phyloP scores from a whole-genome alignment of 2,888 invertebrate species.

The Melinopterus prodromus region DNA sequence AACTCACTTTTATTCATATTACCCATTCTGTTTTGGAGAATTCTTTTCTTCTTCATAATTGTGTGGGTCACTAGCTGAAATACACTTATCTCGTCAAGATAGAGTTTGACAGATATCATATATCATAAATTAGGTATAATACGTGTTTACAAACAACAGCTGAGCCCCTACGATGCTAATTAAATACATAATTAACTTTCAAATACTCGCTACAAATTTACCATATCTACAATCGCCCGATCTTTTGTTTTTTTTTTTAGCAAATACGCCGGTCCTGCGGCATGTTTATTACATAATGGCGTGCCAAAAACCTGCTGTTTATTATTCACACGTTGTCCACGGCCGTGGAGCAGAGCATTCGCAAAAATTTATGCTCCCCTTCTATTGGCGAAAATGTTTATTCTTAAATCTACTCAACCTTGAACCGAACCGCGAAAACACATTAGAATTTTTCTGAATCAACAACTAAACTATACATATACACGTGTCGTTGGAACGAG shows the following conservation, averaged over 20 bases:
- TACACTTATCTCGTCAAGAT: no score
- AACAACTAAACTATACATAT: no score
- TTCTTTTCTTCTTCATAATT: no score
- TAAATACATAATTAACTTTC: no score
- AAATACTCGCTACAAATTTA: no score
- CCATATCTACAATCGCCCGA: not conserved
- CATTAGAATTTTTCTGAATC: slow-evolving; percentile 5
- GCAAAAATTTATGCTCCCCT: not conserved
- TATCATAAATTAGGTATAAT: no score
- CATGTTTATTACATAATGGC: not conserved
- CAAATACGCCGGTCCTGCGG: not conserved
- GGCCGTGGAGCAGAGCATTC: not conserved
- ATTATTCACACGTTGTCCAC: not conserved
- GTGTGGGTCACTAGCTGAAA: no score
- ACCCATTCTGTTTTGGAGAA: no score
- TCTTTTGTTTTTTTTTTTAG: not conserved
- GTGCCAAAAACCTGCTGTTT: not conserved
- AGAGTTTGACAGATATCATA: no score
- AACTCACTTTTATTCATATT: no score
- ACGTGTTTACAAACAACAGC: no score
- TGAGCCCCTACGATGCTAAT: no score
- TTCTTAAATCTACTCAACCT: slow-evolving; percentile 9
- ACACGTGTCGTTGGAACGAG: slow-evolving; percentile 17
- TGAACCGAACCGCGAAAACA: slow-evolving; percentile 15
- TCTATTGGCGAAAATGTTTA: not conserved